Base-by-base conservation (phyloP, 2,797 vertebrate species). In the Merluccius polli region DNA sequence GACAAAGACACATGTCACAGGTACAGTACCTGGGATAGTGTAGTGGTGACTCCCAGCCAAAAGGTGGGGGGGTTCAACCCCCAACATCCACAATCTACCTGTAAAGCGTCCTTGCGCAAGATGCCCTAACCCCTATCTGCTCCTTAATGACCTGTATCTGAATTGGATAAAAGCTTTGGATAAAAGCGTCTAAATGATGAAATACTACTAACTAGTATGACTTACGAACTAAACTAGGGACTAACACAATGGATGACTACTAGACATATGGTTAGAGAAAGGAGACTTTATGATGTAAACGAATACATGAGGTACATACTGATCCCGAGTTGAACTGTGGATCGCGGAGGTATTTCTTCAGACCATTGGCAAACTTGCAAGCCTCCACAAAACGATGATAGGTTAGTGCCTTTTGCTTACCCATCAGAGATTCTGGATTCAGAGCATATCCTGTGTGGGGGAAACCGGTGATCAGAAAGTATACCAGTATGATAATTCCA, bases 311-410 rank as follows among this genome's bases (percentile, higher is more conserved):
- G 59, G 4, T 65, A 84, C 90, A 74, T 81, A 94, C 92, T 71
- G 79, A 52, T 6, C 84, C 63, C 27, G 92, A 77, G 9, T 78
- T 86, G 83, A 93, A 93, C 0, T 35, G 72, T 32, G 95, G 93
- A 77, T 97, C 95, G 15, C 79, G 84, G 72, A 95, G 87, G 7
- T 76, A 79, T 52, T 84, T 83, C 83, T 82, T 95, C n/a, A 95
- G 89, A 68, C 94, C 93, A 3, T 92, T 93, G 13, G 94, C 93
- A 84, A 96, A 98, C 86, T 98, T 98, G 38, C 95, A 89, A 0
- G 95, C 94, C 87, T 98, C 96, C 24, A 94, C 80, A 0, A 96
- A 94, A 33, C 41, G 90, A 12, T 98, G 96, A 83, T 95, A 98
- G 10, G 92, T 75, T 79, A 89, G 75, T 2, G 83, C 83, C n/a